Conservation (phyloP, 2,888 invertebrate genomes). For the Trachelus troglodyta region DNA sequence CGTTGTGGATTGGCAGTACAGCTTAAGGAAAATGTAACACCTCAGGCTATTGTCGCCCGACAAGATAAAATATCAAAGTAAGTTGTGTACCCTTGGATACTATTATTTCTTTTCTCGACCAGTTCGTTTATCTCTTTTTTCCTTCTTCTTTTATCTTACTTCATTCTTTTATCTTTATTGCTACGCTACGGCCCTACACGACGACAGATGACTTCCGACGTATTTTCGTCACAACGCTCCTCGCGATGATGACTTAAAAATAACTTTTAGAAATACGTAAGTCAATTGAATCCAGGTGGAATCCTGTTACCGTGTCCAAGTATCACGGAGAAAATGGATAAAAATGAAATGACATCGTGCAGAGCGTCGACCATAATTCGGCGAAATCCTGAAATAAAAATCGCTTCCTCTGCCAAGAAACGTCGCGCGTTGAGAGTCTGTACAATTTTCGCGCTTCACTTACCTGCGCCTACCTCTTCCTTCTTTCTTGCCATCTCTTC, state of each 20-base stretch:
- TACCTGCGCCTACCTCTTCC: neutral
- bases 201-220: constrained; percentile 17
- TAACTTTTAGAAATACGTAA: constrained; percentile 10
- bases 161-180: neutral
- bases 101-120: neutral
- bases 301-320: neutral
- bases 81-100: constrained; percentile 44
- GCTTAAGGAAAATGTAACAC: constrained; percentile 83
- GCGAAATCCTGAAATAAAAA: constrained; percentile 22
- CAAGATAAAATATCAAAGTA: constrained; percentile 82
- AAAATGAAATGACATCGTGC: neutral
- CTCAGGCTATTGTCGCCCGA: constrained; percentile 76
- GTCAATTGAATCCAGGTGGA: constrained; percentile 12
- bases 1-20: constrained; percentile 88
- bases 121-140: neutral
- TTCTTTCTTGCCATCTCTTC: neutral
- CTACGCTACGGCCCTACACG: neutral
- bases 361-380: constrained; percentile 15
- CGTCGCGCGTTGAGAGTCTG: neutral
- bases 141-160: neutral
- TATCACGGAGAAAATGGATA: neutral
- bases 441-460: neutral
- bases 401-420: constrained; percentile 17
- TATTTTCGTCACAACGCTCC: neutral
- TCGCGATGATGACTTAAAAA: neutral